These are phyloP conservation scores for Oncorhynchus kisutch DNA, from an alignment of 2,113 vertebrate species.

Conservation along the genomic window DNA sequence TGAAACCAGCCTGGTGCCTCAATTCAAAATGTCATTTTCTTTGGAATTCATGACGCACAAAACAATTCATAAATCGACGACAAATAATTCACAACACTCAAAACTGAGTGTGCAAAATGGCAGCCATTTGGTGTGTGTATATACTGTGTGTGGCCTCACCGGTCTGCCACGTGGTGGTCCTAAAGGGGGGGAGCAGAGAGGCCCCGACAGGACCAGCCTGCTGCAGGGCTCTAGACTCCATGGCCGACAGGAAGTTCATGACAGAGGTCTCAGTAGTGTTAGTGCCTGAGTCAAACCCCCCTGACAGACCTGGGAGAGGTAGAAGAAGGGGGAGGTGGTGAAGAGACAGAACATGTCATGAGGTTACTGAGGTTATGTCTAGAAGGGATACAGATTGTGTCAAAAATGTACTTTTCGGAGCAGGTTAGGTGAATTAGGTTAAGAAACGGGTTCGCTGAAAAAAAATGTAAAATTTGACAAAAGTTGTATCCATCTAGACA, in stretches of 20 bases:
- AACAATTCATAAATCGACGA: too few species aligned
- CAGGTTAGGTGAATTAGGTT: too few species aligned
- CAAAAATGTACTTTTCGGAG: too few species aligned
- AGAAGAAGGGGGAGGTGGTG: not conserved
- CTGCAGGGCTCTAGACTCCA: constrained; percentile 88
- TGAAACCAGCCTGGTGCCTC: too few species aligned
- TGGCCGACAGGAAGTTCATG: constrained; percentile 94
- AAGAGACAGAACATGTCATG: not conserved
- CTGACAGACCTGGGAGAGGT: constrained; percentile 75
- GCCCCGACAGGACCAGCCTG: constrained; percentile 91
- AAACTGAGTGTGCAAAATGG: not conserved
- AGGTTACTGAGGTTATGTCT: too few species aligned
- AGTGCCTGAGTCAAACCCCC: constrained; percentile 86
- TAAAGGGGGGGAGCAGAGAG: constrained; percentile 89
- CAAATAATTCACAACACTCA: too few species aligned
- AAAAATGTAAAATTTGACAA: too few species aligned
- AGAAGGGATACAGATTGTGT: too few species aligned
- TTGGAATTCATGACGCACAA: too few species aligned
- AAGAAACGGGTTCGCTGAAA: too few species aligned
- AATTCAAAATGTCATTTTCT: too few species aligned
- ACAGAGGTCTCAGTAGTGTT: constrained; percentile 92
- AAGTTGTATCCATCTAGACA: too few species aligned
- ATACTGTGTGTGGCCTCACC: constrained; percentile 69
- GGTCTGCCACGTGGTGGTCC: constrained; percentile 91
- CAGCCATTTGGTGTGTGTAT: not conserved